Evolutionary conservation across 2,113 vertebrate species (phyloP), one percentile per base, ranked within the genome.

Genomic region (Laterallus jamaicensis): DNA sequence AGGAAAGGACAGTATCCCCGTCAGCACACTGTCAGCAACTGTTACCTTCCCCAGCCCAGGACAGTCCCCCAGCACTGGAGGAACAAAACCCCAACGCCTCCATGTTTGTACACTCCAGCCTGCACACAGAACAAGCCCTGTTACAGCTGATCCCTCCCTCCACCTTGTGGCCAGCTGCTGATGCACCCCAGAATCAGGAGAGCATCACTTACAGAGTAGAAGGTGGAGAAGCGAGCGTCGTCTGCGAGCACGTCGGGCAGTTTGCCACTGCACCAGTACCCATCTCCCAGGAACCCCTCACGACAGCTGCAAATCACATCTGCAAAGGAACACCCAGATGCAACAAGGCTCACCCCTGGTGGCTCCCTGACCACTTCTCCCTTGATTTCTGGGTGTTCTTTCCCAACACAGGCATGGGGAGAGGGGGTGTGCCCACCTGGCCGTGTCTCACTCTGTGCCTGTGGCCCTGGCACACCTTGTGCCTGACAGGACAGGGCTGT

Each of bases 221-320:
- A 99, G 78, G 97, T 94, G 62, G 99, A 99, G 97, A 99, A 98
- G 97, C 98, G 98, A 37, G 97, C 94, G 6, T 98, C 92, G 4
- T 98, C 97, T 6, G 98, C 99, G 0, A 99, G 95, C 12, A 99
- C 98, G 0, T 97, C 98, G 0, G 98, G 98, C 78, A 99, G 97
- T 77, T 98, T 98, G 49, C 99, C 98, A 0, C 99, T 99, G 96
- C 99, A 99, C 75, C 98, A 98, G 18, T 97, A 97, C 49, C 99
- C 99, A 1, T 99, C 97, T 17, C 99, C 99, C 60, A 99, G 89
- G 6, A 98, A 99, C 25, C 97, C 98, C 0, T 90, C 82, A 3
- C 88, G 97, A 95, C 99, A 99, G 3, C 13, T 67, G 96, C 99
- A 99, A 1, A 95, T 95, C 78, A 99, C 98, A 29, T 99, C 99